Percentiles rank a stretch among this genome's conserved stretches.
Conservation (phyloP, 2,888 invertebrate species). For the Dendrolimus pini region DNA sequence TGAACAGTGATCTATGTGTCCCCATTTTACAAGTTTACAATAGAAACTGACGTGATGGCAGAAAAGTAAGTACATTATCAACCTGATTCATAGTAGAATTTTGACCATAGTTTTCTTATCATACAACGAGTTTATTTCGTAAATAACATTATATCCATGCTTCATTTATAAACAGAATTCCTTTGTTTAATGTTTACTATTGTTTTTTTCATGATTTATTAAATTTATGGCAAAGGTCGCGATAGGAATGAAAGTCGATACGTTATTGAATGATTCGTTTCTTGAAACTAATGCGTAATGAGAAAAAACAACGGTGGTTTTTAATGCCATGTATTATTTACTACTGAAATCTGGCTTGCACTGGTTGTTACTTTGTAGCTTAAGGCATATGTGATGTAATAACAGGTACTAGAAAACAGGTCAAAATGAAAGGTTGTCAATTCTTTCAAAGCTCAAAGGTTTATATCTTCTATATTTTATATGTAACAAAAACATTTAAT, state of each 20-base stretch:
- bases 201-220: too few relatives aligned
- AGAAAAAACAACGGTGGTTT: not conserved
- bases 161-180: slow-evolving; percentile 6
- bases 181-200: not conserved
- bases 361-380: not conserved
- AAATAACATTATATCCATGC: not conserved
- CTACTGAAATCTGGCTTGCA: not conserved
- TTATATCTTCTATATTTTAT: too few relatives aligned
- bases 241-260: too few relatives aligned
- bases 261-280: not conserved
- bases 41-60: slow-evolving; percentile 50
- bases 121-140: slow-evolving; percentile 29
- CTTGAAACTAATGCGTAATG: not conserved
- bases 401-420: not conserved
- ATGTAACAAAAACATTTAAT: too few relatives aligned
- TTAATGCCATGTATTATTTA: not conserved
- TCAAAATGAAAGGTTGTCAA: too few relatives aligned
- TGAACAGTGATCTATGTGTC: slow-evolving; percentile 56
- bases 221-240: too few relatives aligned
- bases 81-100: slow-evolving; percentile 33
- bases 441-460: too few relatives aligned
- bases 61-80: slow-evolving; percentile 54
- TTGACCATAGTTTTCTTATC: slow-evolving; percentile 26
- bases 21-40: slow-evolving; percentile 33
- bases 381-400: not conserved